Percentiles rank a stretch among this genome's conserved stretches.
Evolutionary conservation across 2,113 vertebrate genomes (phyloP).

Genomic region (Oxygymnocypris stewartii): DNA sequence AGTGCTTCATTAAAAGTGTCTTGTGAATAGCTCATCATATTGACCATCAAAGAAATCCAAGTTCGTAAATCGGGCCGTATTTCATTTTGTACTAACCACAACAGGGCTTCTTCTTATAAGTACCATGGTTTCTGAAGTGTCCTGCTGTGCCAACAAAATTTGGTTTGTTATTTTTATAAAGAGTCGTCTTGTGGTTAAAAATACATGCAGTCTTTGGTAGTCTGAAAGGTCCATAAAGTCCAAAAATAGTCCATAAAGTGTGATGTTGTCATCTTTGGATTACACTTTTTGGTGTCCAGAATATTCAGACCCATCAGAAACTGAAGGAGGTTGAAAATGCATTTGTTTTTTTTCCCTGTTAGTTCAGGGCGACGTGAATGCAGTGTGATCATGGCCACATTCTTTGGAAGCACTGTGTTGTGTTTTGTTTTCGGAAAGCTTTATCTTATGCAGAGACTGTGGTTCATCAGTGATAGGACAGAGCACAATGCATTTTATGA

Average conservation of each 20-base stretch:
- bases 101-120: constrained; percentile 52
- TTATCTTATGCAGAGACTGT: constrained; percentile 50
- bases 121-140: constrained; percentile 31
- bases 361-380: constrained; percentile 40
- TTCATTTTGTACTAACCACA: not conserved
- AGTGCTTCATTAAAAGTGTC: not conserved
- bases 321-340: constrained; percentile 62
- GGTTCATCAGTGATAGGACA: constrained; percentile 43
- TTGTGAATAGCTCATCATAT: not conserved
- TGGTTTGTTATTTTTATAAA: constrained; percentile 59
- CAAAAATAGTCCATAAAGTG: constrained; percentile 54
- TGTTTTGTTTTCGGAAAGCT: constrained; percentile 70
- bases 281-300: constrained; percentile 62
- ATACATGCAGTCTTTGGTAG: constrained; percentile 29
- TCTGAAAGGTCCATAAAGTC: constrained; percentile 19
- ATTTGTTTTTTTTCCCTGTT: constrained; percentile 64
- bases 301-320: constrained; percentile 55
- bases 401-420: constrained; percentile 71
- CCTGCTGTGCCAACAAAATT: constrained; percentile 47
- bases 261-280: constrained; percentile 56
- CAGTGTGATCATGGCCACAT: constrained; percentile 71
- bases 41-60: constrained; percentile 21
- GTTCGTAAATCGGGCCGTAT: constrained; percentile 12
- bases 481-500: not conserved
- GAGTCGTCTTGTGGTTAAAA: constrained; percentile 35